These are phyloP conservation scores for Agapornis canus DNA, from an alignment of 2,797 vertebrate genomes.

Conservation along the genomic window DNA sequence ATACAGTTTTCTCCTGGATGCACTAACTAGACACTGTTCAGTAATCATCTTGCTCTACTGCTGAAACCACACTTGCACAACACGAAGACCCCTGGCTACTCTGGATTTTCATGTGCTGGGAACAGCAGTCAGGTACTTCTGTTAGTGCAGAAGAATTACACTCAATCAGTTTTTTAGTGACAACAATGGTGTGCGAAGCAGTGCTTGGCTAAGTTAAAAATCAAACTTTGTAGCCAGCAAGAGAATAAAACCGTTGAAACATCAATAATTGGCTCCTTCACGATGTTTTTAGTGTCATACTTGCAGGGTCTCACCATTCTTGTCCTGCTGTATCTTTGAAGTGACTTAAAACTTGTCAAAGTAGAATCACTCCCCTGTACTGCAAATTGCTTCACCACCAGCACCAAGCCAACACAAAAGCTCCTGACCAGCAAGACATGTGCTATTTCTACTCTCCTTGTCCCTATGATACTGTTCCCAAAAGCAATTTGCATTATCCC, in stretches of 20 bases:
- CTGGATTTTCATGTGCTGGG: fast-evolving
- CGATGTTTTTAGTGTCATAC: neutral
- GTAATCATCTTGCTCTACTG: fast-evolving
- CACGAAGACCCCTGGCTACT: neutral
- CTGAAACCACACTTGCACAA: neutral
- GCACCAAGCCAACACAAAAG: neutral
- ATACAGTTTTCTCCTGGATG: neutral
- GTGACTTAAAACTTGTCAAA: neutral
- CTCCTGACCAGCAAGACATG: neutral
- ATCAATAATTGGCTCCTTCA: neutral
- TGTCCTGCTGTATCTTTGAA: neutral
- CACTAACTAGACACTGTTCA: neutral
- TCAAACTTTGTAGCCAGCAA: neutral
- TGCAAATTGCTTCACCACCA: neutral
- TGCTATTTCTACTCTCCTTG: neutral
- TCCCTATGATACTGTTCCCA: neutral
- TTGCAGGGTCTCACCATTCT: neutral
- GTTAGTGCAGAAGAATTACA: neutral
- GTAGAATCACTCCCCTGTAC: neutral
- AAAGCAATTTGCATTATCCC: neutral
- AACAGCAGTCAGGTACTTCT: neutral
- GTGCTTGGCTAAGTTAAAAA: neutral
- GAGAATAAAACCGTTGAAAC: neutral
- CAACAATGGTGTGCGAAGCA: neutral
- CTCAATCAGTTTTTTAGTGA: neutral